phyloP scores from a whole-genome alignment of 2,888 invertebrate genomes.

The Drosophila meridionalis region DNA sequence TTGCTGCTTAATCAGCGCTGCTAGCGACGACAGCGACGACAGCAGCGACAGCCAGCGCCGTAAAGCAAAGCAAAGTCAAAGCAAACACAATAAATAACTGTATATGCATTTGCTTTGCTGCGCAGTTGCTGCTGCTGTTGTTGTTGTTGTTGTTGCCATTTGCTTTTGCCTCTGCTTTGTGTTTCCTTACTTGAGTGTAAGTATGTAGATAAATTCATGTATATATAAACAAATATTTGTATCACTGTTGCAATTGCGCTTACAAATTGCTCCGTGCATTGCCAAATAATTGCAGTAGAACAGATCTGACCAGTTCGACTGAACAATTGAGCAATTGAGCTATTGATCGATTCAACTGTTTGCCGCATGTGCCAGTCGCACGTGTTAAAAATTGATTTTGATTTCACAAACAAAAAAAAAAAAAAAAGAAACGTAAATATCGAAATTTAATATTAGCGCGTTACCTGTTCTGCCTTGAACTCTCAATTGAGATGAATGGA shows the following conservation, averaged over 20 bases:
- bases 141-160: not conserved
- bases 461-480: conserved; percentile 42
- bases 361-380: conserved; percentile 32
- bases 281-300: conserved; percentile 62
- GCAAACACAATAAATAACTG: conserved; percentile 37
- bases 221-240: not conserved
- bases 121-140: not conserved
- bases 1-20: conserved; percentile 49
- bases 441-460: conserved; percentile 17
- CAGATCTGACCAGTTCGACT: conserved; percentile 16
- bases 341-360: conserved; percentile 14
- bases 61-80: conserved; percentile 21
- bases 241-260: conserved; percentile 46
- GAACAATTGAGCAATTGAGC: not conserved
- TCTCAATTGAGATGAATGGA: conserved; percentile 20
- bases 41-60: conserved; percentile 3
- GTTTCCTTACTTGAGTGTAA: conserved; percentile 8
- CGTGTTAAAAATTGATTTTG: conserved; percentile 19
- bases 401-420: not conserved
- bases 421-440: not conserved
- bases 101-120: conserved; percentile 18
- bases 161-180: conserved; percentile 4
- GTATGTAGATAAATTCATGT: conserved; percentile 14
- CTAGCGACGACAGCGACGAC: conserved; percentile 1
- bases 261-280: conserved; percentile 20